Evolutionary conservation across 2,888 invertebrate species (phyloP).

Genomic region (Corbicula japonica): DNA sequence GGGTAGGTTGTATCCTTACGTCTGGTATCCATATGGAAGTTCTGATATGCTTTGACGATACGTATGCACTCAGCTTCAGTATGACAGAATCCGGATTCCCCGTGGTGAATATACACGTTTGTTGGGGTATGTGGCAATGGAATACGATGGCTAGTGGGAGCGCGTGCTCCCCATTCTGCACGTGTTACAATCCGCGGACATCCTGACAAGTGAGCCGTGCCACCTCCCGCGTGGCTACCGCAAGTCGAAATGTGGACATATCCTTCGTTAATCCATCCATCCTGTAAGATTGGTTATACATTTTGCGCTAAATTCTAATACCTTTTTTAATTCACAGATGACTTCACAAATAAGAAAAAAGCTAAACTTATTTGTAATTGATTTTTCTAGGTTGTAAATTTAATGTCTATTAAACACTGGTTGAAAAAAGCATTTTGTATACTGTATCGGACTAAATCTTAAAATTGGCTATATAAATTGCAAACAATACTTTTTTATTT

Average conservation of each 20-base stretch:
- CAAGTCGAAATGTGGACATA: conserved; percentile 48
- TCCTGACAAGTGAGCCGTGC: conserved; percentile 54
- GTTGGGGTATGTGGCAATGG: conserved; percentile 65
- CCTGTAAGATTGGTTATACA: conserved; percentile 6
- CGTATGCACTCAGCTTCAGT: conserved; percentile 55
- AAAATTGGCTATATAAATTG: too few species aligned
- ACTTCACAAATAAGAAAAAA: too few species aligned
- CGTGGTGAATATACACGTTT: conserved; percentile 82
- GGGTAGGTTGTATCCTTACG: conserved; percentile 42
- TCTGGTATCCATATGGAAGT: conserved; percentile 71
- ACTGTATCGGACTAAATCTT: too few species aligned
- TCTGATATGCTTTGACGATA: conserved; percentile 62
- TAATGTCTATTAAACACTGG: too few species aligned
- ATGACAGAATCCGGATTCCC: conserved; percentile 86
- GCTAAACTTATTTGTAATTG: too few species aligned
- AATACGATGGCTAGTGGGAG: conserved; percentile 48
- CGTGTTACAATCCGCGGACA: conserved; percentile 74
- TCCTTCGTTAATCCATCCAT: conserved; percentile 51
- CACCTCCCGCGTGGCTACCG: background rate
- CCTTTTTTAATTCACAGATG: too few species aligned
- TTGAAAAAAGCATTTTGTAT: too few species aligned
- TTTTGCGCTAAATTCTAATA: background rate
- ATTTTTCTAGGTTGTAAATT: too few species aligned
- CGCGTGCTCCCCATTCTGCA: conserved; percentile 76
- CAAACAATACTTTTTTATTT: too few species aligned